phyloP scores from a whole-genome alignment of 2,888 invertebrate species.

The Drosophila algonquin region DNA sequence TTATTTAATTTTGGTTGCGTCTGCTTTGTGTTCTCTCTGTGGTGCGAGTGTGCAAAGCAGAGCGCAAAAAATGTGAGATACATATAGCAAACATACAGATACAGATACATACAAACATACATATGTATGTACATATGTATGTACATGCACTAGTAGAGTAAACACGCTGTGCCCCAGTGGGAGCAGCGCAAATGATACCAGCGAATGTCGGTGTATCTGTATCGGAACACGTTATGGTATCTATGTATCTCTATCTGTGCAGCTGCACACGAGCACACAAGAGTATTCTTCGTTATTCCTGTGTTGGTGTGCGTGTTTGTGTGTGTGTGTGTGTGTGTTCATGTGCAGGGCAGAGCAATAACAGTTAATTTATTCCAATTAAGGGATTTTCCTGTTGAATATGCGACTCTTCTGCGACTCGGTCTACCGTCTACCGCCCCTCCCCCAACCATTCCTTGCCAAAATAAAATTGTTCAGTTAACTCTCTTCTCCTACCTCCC shows the following conservation, averaged over 20 bases:
- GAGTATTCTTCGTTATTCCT: background rate
- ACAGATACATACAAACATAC: slow-evolving; percentile 44
- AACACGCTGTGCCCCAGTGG: slow-evolving; percentile 69
- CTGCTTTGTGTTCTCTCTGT: slow-evolving; percentile 43
- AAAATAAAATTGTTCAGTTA: slow-evolving; percentile 63
- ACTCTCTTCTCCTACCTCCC: slow-evolving; percentile 14
- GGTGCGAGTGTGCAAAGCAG: slow-evolving; percentile 28
- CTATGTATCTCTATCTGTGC: slow-evolving; percentile 29
- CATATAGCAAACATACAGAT: slow-evolving; percentile 41
- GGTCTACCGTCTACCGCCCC: background rate
- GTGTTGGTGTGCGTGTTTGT: slow-evolving; percentile 4
- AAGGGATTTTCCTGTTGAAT: slow-evolving; percentile 82
- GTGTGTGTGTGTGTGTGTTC: slow-evolving; percentile 21
- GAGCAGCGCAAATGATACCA: slow-evolving; percentile 61
- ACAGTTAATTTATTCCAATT: slow-evolving; percentile 82
- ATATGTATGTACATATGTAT: slow-evolving; percentile 8
- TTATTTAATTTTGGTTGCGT: slow-evolving; percentile 71
- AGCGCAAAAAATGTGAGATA: slow-evolving; percentile 39
- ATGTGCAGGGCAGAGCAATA: slow-evolving; percentile 69
- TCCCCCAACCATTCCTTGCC: slow-evolving; percentile 45
- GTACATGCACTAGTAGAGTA: slow-evolving; percentile 28
- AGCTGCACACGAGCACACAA: slow-evolving; percentile 43
- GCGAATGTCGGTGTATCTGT: slow-evolving; percentile 14
- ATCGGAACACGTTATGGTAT: slow-evolving; percentile 4
- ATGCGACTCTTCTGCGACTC: slow-evolving; percentile 59